Base-by-base conservation (phyloP, 2,113 vertebrate genomes). In the Lichenostomus cassidix region DNA sequence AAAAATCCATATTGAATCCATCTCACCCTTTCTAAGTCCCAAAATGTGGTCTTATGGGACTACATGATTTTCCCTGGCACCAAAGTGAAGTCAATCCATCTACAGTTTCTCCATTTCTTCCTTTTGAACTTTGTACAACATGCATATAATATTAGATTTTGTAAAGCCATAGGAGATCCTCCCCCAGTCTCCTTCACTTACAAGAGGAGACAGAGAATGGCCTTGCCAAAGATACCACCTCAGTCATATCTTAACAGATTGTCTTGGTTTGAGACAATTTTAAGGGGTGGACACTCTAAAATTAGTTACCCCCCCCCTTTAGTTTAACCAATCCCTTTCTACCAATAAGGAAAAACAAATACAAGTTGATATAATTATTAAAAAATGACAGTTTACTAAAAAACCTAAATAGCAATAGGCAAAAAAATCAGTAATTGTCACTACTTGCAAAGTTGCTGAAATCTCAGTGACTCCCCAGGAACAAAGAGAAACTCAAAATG, bases 21-120 rank as follows among this genome's bases (percentile, higher is more conserved):
- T 33, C 3, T 60, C 73, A 9, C 70, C 21, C 18, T 67, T 77
- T 25, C 23, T 42, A 3, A 60, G 12, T 33, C 24, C 9, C 12
- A 20, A 74, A 73, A 56, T n/a, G 4, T 7, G 13, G 15, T 65
- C 22, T 15, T 7, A 65, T 15, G 2, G 13, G 2, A 47, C 2
- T 59, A 6, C 2, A 1, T 41, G 6, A 13, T 56, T 62, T 82
- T 46, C 9, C 19, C 28, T 64, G 22, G 11, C 14, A 67, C 4
- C 8, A 67, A 75, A 83, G 17, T n/a, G 8, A 90, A 75, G 9
- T 9, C 37, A 49, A 14, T 1, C 1, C 0, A 2, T 3, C 33
- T 71, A 15, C 22, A 37, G 35, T 52, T 89, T 89, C n/a, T 68
- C 23, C 15, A 18, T 47, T 71, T 86, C 10, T 33, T 91, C 6